A percentile compares a stretch with the other conserved stretches of the same genome.
phyloP scores from a whole-genome alignment of 2,888 invertebrate genomes.

The Drosophila neonasuta region DNA sequence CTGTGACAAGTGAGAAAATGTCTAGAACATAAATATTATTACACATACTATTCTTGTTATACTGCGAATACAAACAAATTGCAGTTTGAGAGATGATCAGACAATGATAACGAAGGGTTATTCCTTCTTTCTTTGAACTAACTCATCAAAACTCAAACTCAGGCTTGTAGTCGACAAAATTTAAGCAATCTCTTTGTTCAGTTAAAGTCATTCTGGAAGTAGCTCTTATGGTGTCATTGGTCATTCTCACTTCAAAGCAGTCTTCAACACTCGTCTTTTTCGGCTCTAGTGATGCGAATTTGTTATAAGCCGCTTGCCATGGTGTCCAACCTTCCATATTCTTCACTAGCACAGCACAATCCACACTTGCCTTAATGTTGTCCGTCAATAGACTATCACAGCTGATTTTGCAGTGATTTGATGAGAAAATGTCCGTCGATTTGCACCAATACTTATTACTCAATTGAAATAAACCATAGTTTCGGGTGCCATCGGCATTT shows the following conservation, averaged over 20 bases:
- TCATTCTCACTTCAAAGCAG: slow-evolving; percentile 7
- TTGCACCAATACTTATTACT: slow-evolving; percentile 9
- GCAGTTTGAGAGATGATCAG: too few species aligned
- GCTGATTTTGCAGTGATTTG: not conserved
- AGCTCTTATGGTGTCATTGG: not conserved
- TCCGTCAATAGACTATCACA: slow-evolving; percentile 2
- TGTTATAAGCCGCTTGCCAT: not conserved
- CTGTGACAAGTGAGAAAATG: too few species aligned
- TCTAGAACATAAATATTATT: too few species aligned
- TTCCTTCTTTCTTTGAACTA: too few species aligned
- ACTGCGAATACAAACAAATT: too few species aligned
- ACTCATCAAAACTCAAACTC: too few species aligned
- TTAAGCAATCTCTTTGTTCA: too few species aligned
- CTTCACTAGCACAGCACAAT: not conserved
- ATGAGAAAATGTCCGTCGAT: not conserved
- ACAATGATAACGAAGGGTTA: too few species aligned
- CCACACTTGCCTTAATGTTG: slow-evolving; percentile 10
- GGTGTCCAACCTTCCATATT: not conserved
- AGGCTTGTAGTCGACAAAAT: too few species aligned
- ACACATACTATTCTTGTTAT: too few species aligned
- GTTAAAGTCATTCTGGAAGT: not conserved
- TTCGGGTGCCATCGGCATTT: fast-evolving
- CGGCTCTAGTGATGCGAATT: too few species aligned
- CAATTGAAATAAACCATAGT: slow-evolving; percentile 16
- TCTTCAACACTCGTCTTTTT: slow-evolving; percentile 1